These are phyloP conservation scores for Xanthia togata DNA, from an alignment of 2,888 invertebrate species.

Conservation along the genomic window DNA sequence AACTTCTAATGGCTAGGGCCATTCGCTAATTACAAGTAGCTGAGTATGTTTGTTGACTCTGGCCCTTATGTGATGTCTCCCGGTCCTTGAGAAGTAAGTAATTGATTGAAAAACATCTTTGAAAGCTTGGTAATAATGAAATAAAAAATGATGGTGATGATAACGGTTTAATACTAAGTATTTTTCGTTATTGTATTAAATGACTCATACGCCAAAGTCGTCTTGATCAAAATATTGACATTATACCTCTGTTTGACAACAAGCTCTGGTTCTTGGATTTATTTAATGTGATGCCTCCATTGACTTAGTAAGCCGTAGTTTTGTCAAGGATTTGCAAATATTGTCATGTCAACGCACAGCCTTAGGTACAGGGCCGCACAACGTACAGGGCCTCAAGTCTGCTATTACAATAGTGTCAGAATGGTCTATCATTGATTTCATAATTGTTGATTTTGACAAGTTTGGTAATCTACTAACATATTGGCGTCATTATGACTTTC, in stretches of 20 bases:
- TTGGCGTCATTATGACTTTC: no score
- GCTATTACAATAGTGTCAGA: no score
- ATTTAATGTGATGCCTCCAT: slow-evolving; percentile 5
- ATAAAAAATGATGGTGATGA: background rate
- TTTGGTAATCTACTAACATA: no score
- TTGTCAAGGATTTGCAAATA: slow-evolving; percentile 46
- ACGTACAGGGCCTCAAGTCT: no score
- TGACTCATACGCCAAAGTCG: background rate
- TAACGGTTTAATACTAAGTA: no score
- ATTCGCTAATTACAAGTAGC: slow-evolving; percentile 32
- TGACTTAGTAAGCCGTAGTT: slow-evolving; percentile 36
- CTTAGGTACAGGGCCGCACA: background rate
- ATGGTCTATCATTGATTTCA: no score
- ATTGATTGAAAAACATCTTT: slow-evolving; percentile 15
- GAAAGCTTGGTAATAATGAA: background rate
- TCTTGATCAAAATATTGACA: slow-evolving; percentile 49
- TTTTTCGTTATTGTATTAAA: no score
- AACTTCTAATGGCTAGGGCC: slow-evolving; percentile 24
- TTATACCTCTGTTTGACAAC: background rate
- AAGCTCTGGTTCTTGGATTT: slow-evolving; percentile 44
- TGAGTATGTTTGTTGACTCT: slow-evolving; percentile 23
- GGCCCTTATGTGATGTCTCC: background rate
- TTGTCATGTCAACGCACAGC: background rate
- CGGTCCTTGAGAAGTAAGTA: slow-evolving; percentile 48
- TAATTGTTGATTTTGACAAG: no score